Conservation (phyloP, 2,797 vertebrate genomes). For the Cryptoblepharus egeriae region DNA sequence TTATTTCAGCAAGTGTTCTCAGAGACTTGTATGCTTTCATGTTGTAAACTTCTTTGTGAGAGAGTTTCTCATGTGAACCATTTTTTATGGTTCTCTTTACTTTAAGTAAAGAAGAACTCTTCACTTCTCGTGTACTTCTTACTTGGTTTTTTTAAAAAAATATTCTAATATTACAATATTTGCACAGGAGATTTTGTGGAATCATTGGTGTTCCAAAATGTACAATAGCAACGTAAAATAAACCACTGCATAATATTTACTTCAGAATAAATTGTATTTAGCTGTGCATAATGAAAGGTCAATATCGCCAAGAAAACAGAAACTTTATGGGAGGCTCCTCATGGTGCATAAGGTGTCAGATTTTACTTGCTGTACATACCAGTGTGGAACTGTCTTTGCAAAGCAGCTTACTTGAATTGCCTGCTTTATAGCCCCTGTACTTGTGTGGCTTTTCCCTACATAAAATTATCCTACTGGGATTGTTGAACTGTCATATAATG, state of each 20-base stretch:
- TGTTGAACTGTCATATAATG: constrained; percentile 33
- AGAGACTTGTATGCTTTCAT: background rate
- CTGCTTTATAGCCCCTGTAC: constrained; percentile 46
- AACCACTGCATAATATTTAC: background rate
- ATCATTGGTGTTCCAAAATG: constrained; percentile 12
- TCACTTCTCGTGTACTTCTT: background rate
- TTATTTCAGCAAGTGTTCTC: background rate
- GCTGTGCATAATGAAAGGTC: constrained; percentile 40
- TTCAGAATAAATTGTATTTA: constrained; percentile 21
- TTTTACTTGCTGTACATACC: constrained; percentile 52
- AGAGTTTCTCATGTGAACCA: background rate
- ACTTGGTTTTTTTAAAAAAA: accelerated
- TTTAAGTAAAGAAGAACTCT: too few species aligned
- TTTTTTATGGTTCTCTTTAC: too few species aligned
- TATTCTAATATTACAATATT: constrained; percentile 1
- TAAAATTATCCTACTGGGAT: constrained; percentile 40
- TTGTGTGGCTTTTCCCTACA: constrained; percentile 32
- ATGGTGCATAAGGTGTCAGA: constrained; percentile 47
- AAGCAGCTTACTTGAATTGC: constrained; percentile 63
- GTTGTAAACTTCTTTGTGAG: constrained; percentile 9
- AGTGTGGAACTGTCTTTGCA: constrained; percentile 56
- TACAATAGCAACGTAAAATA: background rate
- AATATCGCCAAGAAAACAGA: constrained; percentile 48
- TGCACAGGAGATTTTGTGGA: background rate
- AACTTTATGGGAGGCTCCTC: constrained; percentile 51